Evolutionary conservation across 2,888 invertebrate species (phyloP).

Genomic region (Heterodera filipjevi): DNA sequence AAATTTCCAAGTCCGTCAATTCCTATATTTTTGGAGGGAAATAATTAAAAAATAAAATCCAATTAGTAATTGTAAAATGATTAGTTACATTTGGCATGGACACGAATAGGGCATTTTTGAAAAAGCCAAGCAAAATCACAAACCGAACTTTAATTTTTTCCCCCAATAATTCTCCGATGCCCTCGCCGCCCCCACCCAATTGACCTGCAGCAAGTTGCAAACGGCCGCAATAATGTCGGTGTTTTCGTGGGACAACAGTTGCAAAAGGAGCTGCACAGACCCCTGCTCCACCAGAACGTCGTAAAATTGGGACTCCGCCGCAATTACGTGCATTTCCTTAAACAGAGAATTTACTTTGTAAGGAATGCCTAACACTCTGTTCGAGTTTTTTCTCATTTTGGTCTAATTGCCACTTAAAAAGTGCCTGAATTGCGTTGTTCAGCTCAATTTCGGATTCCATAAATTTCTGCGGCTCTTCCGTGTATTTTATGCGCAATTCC

Average conservation of each 20-base stretch:
- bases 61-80: too few relatives aligned
- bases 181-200: too few relatives aligned
- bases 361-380: not conserved
- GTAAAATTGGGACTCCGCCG: slow-evolving; percentile 93
- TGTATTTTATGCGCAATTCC: slow-evolving; percentile 97
- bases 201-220: slow-evolving; percentile 72
- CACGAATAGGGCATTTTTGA: too few relatives aligned
- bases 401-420: not conserved
- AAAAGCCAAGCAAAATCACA: too few relatives aligned
- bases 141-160: too few relatives aligned
- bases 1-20: slow-evolving; percentile 90
- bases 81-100: too few relatives aligned
- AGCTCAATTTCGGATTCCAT: slow-evolving; percentile 94
- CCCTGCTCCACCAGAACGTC: slow-evolving; percentile 83
- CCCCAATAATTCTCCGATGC: too few relatives aligned
- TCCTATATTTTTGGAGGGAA: slow-evolving; percentile 72
- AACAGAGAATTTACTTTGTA: not conserved
- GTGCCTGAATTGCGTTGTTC: slow-evolving; percentile 76
- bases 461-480: slow-evolving; percentile 76
- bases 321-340: slow-evolving; percentile 86
- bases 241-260: slow-evolving; percentile 91
- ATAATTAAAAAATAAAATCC: not conserved
- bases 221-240: slow-evolving; percentile 85
- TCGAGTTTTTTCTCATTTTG: not conserved
- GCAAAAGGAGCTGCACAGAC: slow-evolving; percentile 85